Percentiles rank a stretch among this genome's conserved stretches.
Conservation (phyloP, 2,797 vertebrate genomes). For the Cyclura pinguis region DNA sequence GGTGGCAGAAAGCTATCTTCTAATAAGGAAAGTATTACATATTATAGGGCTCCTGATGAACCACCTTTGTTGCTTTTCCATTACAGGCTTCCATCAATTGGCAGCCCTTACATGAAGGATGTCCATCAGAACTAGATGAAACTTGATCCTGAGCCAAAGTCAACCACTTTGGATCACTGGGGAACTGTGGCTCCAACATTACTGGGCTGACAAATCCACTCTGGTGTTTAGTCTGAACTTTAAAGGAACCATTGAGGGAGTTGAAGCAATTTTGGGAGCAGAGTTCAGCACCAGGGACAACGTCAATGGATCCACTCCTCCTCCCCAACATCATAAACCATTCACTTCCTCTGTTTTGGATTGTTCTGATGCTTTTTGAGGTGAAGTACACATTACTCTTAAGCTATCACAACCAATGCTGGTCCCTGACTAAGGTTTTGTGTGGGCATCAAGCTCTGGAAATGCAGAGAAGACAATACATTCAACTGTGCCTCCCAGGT, state of each 20-base stretch:
- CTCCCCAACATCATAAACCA: too few species aligned
- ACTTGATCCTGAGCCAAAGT: background rate
- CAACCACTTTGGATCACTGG: too few species aligned
- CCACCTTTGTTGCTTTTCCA: background rate
- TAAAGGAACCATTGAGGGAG: too few species aligned
- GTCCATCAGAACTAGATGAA: background rate
- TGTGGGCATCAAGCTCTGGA: background rate
- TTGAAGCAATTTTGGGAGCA: too few species aligned
- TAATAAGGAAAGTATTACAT: background rate
- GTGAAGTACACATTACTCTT: background rate
- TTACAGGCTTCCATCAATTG: background rate
- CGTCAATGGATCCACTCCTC: too few species aligned
- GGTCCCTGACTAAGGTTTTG: background rate
- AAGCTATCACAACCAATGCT: background rate
- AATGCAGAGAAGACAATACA: background rate
- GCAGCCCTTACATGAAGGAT: background rate
- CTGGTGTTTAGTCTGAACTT: too few species aligned
- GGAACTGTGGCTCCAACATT: too few species aligned
- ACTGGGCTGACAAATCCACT: too few species aligned
- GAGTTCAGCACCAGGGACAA: too few species aligned
- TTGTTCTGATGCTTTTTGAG: background rate
- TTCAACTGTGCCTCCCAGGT: background rate
- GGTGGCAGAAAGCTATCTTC: background rate
- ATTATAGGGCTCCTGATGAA: background rate
- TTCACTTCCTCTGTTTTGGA: background rate